Evolutionary conservation across 2,888 invertebrate genomes (phyloP).

Genomic region (Apomyelois bistriatella): DNA sequence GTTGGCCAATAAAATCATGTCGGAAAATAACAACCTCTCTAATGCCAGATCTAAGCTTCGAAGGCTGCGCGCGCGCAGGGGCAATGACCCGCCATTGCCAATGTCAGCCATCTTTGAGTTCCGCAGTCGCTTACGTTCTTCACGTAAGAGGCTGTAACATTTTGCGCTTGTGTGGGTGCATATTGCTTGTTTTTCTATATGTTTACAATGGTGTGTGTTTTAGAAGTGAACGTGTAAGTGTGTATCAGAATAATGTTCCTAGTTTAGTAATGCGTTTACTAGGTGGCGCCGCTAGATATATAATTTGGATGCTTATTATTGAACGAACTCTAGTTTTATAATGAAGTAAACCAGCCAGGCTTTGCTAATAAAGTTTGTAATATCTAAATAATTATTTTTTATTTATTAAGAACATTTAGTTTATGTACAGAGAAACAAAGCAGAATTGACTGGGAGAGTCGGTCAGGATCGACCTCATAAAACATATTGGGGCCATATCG

Average conservation of each 20-base stretch:
- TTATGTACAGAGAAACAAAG: too few relatives aligned
- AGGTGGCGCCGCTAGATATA: conserved; percentile 33
- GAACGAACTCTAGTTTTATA: too few relatives aligned
- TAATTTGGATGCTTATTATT: not conserved
- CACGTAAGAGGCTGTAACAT: conserved; percentile 78
- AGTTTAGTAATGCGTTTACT: conserved; percentile 28
- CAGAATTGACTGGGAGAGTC: too few relatives aligned
- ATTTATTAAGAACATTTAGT: too few relatives aligned
- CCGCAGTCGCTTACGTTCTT: conserved; percentile 78
- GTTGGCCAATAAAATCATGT: conserved; percentile 47
- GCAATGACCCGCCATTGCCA: conserved; percentile 77
- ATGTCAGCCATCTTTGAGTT: conserved; percentile 80
- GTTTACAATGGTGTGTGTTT: conserved; percentile 48
- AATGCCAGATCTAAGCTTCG: conserved; percentile 76
- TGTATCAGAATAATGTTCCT: conserved; percentile 35
- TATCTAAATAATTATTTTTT: too few relatives aligned
- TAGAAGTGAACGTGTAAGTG: conserved; percentile 57
- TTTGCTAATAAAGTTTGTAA: too few relatives aligned
- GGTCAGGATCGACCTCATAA: too few relatives aligned
- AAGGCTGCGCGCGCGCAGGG: conserved; percentile 72
- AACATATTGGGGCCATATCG: too few relatives aligned
- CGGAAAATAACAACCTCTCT: conserved; percentile 75
- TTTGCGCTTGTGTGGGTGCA: conserved; percentile 60
- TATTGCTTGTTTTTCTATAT: conserved; percentile 76
- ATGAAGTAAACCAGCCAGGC: too few relatives aligned